Evolutionary conservation across 1,140 invertebrate species (phyloP).

Genomic region (Meloidogyne floridensis): DNA sequence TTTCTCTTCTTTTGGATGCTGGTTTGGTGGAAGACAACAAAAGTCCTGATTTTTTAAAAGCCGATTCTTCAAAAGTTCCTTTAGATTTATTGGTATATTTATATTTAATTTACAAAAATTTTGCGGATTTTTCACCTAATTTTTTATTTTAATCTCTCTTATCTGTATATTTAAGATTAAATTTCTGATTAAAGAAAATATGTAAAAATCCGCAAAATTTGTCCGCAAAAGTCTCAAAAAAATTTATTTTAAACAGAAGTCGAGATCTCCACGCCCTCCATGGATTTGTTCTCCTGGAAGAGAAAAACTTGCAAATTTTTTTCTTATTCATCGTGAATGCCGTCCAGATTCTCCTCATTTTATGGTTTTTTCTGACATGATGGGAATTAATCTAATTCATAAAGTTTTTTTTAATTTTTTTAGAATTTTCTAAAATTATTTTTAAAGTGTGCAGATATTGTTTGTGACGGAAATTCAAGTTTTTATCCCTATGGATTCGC

Average conservation of each 20-base stretch:
- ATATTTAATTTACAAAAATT: neutral
- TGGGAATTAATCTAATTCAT: constrained; percentile 23
- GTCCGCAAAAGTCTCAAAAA: neutral
- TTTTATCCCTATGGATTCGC: constrained; percentile 22
- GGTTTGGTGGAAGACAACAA: neutral
- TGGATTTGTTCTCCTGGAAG: constrained; percentile 15
- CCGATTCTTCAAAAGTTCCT: neutral
- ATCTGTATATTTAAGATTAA: too few relatives aligned
- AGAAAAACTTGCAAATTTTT: constrained; percentile 16
- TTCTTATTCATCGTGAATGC: constrained; percentile 25
- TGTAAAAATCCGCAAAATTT: too few relatives aligned
- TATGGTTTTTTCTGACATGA: constrained; percentile 25
- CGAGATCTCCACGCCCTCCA: neutral
- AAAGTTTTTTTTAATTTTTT: constrained; percentile 15
- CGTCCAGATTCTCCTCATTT: neutral
- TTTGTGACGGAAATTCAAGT: constrained; percentile 28
- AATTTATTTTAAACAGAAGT: constrained; percentile 14
- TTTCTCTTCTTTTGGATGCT: neutral
- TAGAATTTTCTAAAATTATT: neutral
- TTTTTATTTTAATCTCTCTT: too few relatives aligned
- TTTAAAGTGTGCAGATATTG: constrained; percentile 22
- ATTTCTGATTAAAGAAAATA: too few relatives aligned
- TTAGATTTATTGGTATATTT: constrained; percentile 14
- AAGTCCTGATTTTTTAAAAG: neutral
- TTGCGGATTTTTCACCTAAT: too few relatives aligned